Evolutionary conservation across 2,888 invertebrate genomes (phyloP).

Genomic region (Hofmannophila pseudospretella): DNA sequence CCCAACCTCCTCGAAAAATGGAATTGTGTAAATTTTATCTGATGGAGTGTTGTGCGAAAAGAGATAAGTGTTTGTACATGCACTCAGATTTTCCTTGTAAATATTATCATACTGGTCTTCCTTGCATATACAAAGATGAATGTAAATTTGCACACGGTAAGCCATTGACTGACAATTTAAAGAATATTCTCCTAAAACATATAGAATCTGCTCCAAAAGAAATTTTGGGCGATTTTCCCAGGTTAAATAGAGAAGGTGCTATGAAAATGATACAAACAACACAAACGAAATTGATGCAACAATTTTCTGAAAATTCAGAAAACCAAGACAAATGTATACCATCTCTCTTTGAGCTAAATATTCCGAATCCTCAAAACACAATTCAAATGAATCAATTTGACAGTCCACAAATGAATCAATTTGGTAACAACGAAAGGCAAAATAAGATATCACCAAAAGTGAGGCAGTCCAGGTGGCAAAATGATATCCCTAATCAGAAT

Average conservation of each 20-base stretch:
- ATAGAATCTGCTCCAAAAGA: slow-evolving; percentile 94
- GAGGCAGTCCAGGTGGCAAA: slow-evolving; percentile 72
- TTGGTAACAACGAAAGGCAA: slow-evolving; percentile 53
- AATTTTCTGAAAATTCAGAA: slow-evolving; percentile 48
- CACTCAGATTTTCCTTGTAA: slow-evolving; percentile 98
- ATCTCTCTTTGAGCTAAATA: slow-evolving; percentile 68
- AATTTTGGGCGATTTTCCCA: slow-evolving; percentile 92
- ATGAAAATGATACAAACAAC: slow-evolving; percentile 73
- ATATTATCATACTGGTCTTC: slow-evolving; percentile 95
- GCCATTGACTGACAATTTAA: slow-evolving; percentile 88
- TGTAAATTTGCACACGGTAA: slow-evolving; percentile 96
- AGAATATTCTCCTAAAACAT: slow-evolving; percentile 82
- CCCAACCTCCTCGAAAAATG: slow-evolving; percentile 88
- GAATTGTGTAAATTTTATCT: slow-evolving; percentile 98
- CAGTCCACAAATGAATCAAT: slow-evolving; percentile 41
- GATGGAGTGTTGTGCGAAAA: slow-evolving; percentile 96
- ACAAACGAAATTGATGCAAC: slow-evolving; percentile 62
- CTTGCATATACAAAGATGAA: slow-evolving; percentile 87
- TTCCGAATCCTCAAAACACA: slow-evolving; percentile 55
- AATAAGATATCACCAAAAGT: slow-evolving; percentile 66
- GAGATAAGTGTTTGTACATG: slow-evolving; percentile 97
- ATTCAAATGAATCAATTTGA: slow-evolving; percentile 46
- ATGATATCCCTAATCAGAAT: slow-evolving; percentile 52
- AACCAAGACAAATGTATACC: slow-evolving; percentile 43
- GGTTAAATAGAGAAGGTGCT: slow-evolving; percentile 88